These are phyloP conservation scores for Marmota flaviventris DNA, from an alignment of 2,113 vertebrate genomes.

Conservation along the genomic window DNA sequence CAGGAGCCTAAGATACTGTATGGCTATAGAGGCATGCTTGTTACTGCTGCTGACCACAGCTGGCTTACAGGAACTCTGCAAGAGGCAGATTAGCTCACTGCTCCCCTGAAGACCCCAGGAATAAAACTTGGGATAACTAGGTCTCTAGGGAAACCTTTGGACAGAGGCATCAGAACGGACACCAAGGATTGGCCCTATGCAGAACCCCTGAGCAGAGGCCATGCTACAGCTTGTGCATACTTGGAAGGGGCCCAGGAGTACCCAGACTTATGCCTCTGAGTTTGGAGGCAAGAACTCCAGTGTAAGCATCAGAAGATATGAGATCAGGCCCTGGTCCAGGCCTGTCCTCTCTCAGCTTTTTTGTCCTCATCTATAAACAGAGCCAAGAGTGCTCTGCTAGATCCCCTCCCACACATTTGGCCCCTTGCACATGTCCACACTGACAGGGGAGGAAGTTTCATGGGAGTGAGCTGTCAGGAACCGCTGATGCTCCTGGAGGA, in stretches of 20 bases:
- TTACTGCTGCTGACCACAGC: neutral
- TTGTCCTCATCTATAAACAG: neutral
- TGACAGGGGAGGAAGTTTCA: neutral
- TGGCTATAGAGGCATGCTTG: neutral
- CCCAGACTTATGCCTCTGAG: neutral
- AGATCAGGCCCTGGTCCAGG: neutral
- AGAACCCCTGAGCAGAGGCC: neutral
- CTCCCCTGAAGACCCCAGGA: slow-evolving; percentile 8
- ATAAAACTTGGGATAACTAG: slow-evolving; percentile 25
- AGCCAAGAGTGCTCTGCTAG: neutral
- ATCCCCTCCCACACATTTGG: neutral
- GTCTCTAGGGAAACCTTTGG: neutral
- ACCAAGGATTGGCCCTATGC: neutral
- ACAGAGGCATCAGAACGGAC: neutral
- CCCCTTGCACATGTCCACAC: neutral
- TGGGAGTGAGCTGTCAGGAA: neutral
- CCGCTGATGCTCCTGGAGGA: neutral
- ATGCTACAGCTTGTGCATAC: neutral
- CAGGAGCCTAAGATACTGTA: neutral
- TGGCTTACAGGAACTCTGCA: neutral
- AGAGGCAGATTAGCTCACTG: neutral
- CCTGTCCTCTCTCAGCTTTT: neutral
- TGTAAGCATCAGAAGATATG: neutral
- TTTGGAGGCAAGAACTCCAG: neutral
- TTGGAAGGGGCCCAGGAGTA: neutral